These are phyloP conservation scores for Theonella swinhoei DNA, from an alignment of 37 sponge, comb jelly and placozoan genomes.

Conservation along the genomic window DNA sequence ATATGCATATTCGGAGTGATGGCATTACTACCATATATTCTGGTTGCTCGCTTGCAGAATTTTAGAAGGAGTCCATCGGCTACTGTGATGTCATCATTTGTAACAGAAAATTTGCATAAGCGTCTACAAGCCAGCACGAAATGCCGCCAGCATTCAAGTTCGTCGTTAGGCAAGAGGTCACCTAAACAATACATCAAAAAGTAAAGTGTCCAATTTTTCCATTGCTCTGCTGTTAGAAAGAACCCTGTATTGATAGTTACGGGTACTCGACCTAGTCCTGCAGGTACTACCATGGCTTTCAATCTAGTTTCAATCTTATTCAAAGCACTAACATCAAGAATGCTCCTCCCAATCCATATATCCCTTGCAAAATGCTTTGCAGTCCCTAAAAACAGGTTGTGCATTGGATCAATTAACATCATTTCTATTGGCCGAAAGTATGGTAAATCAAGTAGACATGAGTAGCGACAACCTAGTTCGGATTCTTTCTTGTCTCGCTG, in stretches of 20 bases:
- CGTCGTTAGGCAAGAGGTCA: too few relatives aligned
- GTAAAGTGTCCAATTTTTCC: too few relatives aligned
- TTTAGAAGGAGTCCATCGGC: constrained; percentile 35
- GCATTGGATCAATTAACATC: constrained; percentile 37
- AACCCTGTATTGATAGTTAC: not conserved
- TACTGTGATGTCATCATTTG: constrained; percentile 13
- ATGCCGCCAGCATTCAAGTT: constrained; percentile 17
- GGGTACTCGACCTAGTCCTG: not conserved
- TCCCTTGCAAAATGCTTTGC: constrained; percentile 6
- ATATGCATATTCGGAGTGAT: constrained; percentile 60
- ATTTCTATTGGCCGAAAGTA: constrained; percentile 12
- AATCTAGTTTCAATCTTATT: not conserved
- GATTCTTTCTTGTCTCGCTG: not conserved
- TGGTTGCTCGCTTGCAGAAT: constrained; percentile 20
- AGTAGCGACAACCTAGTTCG: too few relatives aligned
- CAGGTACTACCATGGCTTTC: not conserved
- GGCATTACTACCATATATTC: constrained; percentile 8
- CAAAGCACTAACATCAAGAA: constrained; percentile 10
- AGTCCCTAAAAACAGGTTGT: constrained; percentile 24
- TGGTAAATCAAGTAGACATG: constrained; percentile 18
- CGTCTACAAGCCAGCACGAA: constrained; percentile 31
- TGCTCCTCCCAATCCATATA: constrained; percentile 4
- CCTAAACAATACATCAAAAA: too few relatives aligned
- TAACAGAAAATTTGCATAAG: not conserved
- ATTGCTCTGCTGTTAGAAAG: too few relatives aligned